These are phyloP conservation scores for Orthosia cruda DNA, from an alignment of 2,888 invertebrate genomes.

Conservation along the genomic window DNA sequence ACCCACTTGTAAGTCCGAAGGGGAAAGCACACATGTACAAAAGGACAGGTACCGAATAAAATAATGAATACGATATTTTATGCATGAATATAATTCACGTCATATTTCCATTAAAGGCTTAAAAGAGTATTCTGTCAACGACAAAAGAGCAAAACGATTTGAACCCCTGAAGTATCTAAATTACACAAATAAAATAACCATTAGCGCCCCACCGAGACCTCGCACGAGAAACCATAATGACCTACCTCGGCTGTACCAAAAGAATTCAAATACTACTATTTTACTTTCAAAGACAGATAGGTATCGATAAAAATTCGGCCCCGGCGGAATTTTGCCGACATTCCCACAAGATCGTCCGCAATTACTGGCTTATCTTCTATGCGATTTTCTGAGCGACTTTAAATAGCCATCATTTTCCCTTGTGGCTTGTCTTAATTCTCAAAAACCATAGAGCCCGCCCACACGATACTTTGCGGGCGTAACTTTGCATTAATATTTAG, in stretches of 20 bases:
- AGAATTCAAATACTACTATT: slow-evolving; percentile 73
- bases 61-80: not conserved
- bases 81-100: not conserved
- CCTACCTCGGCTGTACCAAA: slow-evolving; percentile 48
- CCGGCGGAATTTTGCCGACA: slow-evolving; percentile 73
- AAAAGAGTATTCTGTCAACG: not conserved
- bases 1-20: not conserved
- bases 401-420: slow-evolving; percentile 87
- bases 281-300: slow-evolving; percentile 67
- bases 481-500: not conserved
- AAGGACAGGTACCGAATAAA: not conserved
- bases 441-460: slow-evolving; percentile 66
- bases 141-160: not conserved
- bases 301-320: slow-evolving; percentile 76
- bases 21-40: not conserved
- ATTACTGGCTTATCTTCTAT: slow-evolving; percentile 87
- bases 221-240: slow-evolving; percentile 53
- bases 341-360: slow-evolving; percentile 84
- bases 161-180: not conserved
- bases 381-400: slow-evolving; percentile 87
- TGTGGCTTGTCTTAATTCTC: slow-evolving; percentile 80
- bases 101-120: not conserved
- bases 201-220: slow-evolving; percentile 26
- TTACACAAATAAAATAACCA: slow-evolving; percentile 26
- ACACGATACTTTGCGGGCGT: slow-evolving; percentile 1